Evolutionary conservation across 2,888 invertebrate genomes (phyloP), one percentile per base, ranked within the genome.

Genomic region (Congeria kusceri): DNA sequence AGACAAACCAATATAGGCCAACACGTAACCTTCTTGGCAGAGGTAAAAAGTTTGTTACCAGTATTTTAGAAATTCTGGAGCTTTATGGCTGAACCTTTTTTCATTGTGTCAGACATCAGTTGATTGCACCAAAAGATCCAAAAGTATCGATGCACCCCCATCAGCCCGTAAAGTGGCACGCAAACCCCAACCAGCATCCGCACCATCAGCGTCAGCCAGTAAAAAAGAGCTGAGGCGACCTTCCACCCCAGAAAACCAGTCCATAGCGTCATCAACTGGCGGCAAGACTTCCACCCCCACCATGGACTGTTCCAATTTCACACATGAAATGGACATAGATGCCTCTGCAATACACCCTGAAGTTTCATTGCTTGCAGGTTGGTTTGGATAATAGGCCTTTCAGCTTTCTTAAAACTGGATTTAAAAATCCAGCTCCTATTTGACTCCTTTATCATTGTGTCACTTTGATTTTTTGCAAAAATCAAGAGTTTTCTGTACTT

Each of bases 231-330:
- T 44, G 25, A 61, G 23, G 62, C 56, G 71, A 3, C 83, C 83
- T 11, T 69, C 61, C 23, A 86, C 85, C 5, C 83, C 83, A 7
- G 84, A 85, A 20, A 85, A 86, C 64, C 82, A 81, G 57, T 80
- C 80, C 13, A 66, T 83, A 13, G 66, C 65, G n/a, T 72, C 78
- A 3, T 67, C 73, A 18, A 72, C 77, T 1, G 80, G 86, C 0
- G 85, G 84, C 2, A 89, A 90, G 61, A 89, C 90, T 0, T 90
- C 90, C 0, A 90, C 90, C 7, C 90, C 90, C 0, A 87, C 88
- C 0, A 86, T 83, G 73, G 89, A 89, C 46, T 85, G 82, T 11
- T 84, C 89, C 15, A 58, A 81, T 49, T 77, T 86, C 23, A 79
- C 80, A 9, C 80, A 85, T 59, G 86, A 88, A 20, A 87, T 89